Conservation (phyloP, 2,113 vertebrate species). For the Callipepla squamata region DNA sequence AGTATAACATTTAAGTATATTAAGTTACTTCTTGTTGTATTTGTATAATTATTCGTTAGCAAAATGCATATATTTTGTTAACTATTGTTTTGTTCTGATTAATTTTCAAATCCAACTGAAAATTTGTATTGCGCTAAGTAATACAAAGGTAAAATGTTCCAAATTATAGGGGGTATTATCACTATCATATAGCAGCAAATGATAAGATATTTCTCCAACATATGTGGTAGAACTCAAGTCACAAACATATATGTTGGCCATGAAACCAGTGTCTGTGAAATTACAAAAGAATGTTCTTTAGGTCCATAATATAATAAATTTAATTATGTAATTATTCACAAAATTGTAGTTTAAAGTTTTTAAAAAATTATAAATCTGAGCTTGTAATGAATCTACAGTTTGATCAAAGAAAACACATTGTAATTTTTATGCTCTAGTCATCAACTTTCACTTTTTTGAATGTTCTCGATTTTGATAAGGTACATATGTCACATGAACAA, state of each 20-base stretch:
- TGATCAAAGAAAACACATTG: background rate
- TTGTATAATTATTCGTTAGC: background rate
- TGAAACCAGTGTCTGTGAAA: background rate
- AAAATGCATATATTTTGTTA: accelerated
- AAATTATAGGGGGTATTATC: background rate
- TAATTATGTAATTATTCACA: background rate
- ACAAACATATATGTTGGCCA: background rate
- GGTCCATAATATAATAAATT: background rate
- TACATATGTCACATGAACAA: background rate
- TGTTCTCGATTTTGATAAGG: background rate
- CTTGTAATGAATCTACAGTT: background rate
- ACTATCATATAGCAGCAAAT: background rate
- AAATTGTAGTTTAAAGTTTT: background rate
- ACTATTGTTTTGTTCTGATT: background rate
- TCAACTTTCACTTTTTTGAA: background rate
- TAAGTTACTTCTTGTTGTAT: background rate
- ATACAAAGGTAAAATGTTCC: background rate
- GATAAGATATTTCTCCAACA: background rate
- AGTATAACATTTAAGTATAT: accelerated
- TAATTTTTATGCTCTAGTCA: background rate
- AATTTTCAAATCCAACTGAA: background rate
- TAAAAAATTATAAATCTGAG: background rate
- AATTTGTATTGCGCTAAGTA: background rate
- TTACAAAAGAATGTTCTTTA: background rate
- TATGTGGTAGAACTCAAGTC: background rate